phyloP scores from a whole-genome alignment of 2,113 vertebrate species.

The Trichechus manatus region DNA sequence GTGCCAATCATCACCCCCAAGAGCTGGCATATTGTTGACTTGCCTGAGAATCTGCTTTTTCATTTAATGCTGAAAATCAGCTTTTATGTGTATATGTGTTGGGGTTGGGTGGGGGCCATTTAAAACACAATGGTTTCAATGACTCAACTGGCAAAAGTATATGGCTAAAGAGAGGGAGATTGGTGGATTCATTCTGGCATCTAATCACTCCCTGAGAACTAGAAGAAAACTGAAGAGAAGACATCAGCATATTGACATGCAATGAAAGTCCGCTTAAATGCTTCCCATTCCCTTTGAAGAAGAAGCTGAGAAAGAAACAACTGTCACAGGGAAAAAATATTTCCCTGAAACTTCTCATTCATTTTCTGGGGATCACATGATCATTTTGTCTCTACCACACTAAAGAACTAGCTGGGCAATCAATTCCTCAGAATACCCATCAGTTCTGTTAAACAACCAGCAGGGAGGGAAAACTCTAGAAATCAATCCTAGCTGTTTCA shows the following conservation, averaged over 20 bases:
- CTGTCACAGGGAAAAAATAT: background rate
- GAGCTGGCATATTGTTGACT: background rate
- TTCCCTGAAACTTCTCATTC: constrained; percentile 35
- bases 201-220: background rate
- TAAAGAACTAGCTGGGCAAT: constrained; percentile 15
- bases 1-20: background rate
- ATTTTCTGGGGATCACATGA: background rate
- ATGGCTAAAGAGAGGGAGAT: background rate
- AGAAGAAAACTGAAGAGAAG: background rate
- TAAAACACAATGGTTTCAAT: background rate
- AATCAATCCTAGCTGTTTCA: constrained; percentile 49
- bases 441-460: constrained; percentile 64
- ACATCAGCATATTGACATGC: background rate
- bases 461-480: background rate
- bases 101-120: background rate
- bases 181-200: background rate
- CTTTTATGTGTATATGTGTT: background rate
- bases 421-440: constrained; percentile 14
- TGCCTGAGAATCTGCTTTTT: background rate
- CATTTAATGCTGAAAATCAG: constrained; percentile 29
- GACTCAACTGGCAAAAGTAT: background rate
- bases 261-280: background rate
- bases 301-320: background rate
- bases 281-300: background rate
- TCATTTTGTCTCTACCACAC: constrained; percentile 33